phyloP scores from a whole-genome alignment of 1,140 invertebrate species.

The Gonioctena quinquepunctata region DNA sequence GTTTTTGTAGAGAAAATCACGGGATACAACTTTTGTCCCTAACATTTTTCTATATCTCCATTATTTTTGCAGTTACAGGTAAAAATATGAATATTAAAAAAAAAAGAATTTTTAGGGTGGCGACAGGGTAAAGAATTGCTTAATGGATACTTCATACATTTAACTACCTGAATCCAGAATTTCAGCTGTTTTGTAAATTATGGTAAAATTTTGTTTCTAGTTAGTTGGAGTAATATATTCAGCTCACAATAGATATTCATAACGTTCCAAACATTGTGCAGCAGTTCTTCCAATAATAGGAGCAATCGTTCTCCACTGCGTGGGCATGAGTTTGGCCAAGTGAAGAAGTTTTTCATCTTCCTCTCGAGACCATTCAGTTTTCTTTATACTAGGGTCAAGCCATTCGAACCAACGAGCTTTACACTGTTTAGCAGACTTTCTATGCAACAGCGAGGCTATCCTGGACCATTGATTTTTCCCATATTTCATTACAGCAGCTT shows the following conservation, averaged over 20 bases:
- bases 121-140: too few relatives aligned
- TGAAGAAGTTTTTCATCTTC: constrained; percentile 99
- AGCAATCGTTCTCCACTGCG: constrained; percentile 99
- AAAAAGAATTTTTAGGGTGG: too few relatives aligned
- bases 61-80: too few relatives aligned
- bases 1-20: too few relatives aligned
- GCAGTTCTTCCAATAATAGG: constrained; percentile 98
- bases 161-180: too few relatives aligned
- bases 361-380: constrained; percentile 99
- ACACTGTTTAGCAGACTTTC: constrained; percentile 99
- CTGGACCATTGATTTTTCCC: constrained; percentile 99
- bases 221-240: background rate
- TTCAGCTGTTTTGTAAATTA: too few relatives aligned
- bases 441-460: constrained; percentile 96
- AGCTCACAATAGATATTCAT: constrained; percentile 87
- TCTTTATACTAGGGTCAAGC: constrained; percentile 99
- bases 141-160: too few relatives aligned
- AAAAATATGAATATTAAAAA: too few relatives aligned
- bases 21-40: too few relatives aligned
- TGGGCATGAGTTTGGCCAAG: constrained; percentile 98
- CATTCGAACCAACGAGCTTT: constrained; percentile 99
- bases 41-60: too few relatives aligned
- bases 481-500: constrained; percentile 99
- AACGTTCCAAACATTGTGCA: constrained; percentile 97
- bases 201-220: background rate